Base-by-base conservation (phyloP, 2,797 vertebrate species). In the Siniperca undulata region DNA sequence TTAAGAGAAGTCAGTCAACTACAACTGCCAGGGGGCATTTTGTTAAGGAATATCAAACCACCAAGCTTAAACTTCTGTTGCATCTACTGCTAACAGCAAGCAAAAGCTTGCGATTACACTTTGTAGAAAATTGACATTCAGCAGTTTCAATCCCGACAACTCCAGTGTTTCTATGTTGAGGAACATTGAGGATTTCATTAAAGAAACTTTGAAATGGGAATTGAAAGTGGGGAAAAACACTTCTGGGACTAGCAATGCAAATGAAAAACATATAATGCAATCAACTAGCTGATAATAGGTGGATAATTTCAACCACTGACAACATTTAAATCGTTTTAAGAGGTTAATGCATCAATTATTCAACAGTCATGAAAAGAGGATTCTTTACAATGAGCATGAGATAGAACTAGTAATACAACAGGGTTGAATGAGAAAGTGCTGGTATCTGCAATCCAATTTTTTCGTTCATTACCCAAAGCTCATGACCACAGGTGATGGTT, bases 271-370 rank as follows among this genome's bases (percentile, higher is more conserved):
- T 3, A 22, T 22, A 10, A n/a, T 7, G 2, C 24, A 58, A 27
- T 44, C 4, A n/a, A 40, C 11, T 20, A 6, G 10, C 30, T 1
- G 8, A 52, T 48, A 40, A 27, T 10, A 30, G 4, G 12, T 52
- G 9, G 44, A 48, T 0, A 11, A 42, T 42, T 69, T 70, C 4
- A 53, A 42, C 44, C 30, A 58, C 16, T 9, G 19, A 30, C 16
- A 53, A 27, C 34, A 62, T 9, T 27, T 12, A 52, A 36, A 7
- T 34, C 11, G 9, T 62, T 62, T n/a, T 6, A 12, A 30, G 34
- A 73, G 42, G 22, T 52, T 34, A 24, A 78, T 52, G 34, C 65
- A 77, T 48, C 42, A 24, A 14, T n/a, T n/a, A 70, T 42, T 48
- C 2, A 22, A 67, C 20, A 48, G 10, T 50, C 7, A 19, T 22